Evolutionary conservation across 2,113 vertebrate genomes (phyloP).

Genomic region (Heloderma charlesbogerti): DNA sequence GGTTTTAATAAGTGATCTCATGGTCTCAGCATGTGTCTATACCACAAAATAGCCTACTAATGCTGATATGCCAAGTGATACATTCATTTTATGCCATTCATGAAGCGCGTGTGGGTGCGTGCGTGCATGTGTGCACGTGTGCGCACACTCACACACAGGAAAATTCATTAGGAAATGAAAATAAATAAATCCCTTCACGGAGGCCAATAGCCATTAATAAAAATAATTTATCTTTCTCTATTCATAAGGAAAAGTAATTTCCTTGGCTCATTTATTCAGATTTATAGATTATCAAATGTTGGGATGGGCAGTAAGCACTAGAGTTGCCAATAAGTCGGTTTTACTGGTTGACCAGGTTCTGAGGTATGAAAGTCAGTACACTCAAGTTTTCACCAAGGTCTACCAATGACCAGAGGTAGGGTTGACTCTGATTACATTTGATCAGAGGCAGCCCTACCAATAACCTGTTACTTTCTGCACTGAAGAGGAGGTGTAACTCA

Average conservation of each 20-base stretch:
- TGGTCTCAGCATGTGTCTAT: background rate
- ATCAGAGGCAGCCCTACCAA: background rate
- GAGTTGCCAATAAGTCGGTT: background rate
- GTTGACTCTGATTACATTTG: background rate
- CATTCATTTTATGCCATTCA: background rate
- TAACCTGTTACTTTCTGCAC: background rate
- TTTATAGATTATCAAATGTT: background rate
- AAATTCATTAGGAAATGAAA: background rate
- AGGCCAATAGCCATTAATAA: constrained; percentile 13
- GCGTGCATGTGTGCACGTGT: too few relatives aligned
- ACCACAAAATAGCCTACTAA: too few relatives aligned
- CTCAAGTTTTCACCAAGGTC: background rate
- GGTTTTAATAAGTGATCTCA: constrained; percentile 21
- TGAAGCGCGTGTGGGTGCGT: too few relatives aligned
- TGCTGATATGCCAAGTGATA: background rate
- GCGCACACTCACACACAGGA: background rate
- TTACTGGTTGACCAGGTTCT: background rate
- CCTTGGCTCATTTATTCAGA: background rate
- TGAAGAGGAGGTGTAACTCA: too few relatives aligned
- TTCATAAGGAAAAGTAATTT: background rate
- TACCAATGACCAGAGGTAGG: background rate
- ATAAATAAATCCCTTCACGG: background rate
- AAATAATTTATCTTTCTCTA: background rate
- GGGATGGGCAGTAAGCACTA: background rate
- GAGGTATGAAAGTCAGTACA: background rate